Evolutionary conservation across 2,797 vertebrate species (phyloP), one percentile per base, ranked within the genome.

Genomic region (Poliocrania exsul): DNA sequence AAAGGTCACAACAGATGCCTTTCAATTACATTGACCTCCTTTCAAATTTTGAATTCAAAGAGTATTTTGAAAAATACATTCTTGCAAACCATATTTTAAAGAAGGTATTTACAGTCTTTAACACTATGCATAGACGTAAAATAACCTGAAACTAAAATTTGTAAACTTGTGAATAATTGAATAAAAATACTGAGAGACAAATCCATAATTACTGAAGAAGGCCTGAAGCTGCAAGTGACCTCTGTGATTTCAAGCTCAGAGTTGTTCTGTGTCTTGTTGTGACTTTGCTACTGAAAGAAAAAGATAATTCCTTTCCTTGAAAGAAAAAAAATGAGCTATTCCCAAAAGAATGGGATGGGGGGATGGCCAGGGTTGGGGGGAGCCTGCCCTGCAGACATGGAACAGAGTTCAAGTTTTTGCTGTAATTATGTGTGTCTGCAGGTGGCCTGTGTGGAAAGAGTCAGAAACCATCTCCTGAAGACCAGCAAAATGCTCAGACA

Each of bases 391-490:
- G 46, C 31, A 62, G 40, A 20, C 11, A 28, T 19, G 37, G 44
- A 81, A 20, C 11, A 46, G 16, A 42, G 25, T 81, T 54, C 35
- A 92, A 77, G 42, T 61, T 89, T 24, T 49, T 92, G 7, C 57
- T 86, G 73, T 90, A 56, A 42, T 93, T 91, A 33, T 96, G 64
- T 90, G 56, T 92, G 31, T 95, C 77, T 94, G 42, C 95, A 99
- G 99, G 88, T 92, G 51, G 96, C 97, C 57, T 97, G 97, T 47
- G 73, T 97, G 40, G 88, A 92, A 57, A 97, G 97, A 89, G 93
- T 99, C 46, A 98, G 98, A 97, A 97, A 93, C 69, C 96, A 98
- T 84, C 98, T 99, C 47, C 96, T 99, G 71, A 99, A 99, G 98
- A 98, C 97, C 57, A 98, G 98, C 92, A 98, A 98, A 97, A 96